phyloP scores from a whole-genome alignment of 2,113 vertebrate genomes.

The Phaethornis superciliosus region DNA sequence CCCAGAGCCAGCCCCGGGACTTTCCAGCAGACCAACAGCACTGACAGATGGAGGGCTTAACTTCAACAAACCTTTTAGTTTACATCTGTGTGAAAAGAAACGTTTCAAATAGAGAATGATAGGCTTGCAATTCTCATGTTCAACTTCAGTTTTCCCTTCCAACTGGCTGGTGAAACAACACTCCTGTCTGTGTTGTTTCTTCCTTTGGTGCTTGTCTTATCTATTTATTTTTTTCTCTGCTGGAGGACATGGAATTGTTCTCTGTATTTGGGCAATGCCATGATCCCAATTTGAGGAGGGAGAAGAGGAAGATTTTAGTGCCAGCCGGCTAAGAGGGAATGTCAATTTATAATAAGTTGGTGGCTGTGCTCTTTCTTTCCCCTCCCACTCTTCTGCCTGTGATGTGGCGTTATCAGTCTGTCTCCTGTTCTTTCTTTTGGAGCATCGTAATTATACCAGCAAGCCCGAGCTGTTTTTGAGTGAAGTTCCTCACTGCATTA shows the following conservation, averaged over 20 bases:
- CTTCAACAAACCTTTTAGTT: not conserved
- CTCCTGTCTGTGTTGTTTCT: not conserved
- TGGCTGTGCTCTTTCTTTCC: not conserved
- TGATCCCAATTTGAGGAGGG: not conserved
- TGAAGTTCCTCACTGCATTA: slow-evolving; percentile 61
- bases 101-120: not conserved
- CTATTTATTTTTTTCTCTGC: not conserved
- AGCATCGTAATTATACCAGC: not conserved
- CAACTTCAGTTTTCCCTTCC: not conserved
- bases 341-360: not conserved
- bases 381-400: not conserved
- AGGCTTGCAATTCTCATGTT: not conserved
- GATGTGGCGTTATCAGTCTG: not conserved
- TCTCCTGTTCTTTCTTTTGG: not conserved
- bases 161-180: not conserved
- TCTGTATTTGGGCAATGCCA: not conserved
- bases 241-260: not conserved
- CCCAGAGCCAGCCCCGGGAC: rapidly evolving
- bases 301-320: not conserved
- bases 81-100: not conserved
- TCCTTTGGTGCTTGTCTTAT: rapidly evolving
- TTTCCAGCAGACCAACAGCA: not conserved
- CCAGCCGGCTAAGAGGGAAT: not conserved
- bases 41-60: not conserved
- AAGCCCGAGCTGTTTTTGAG: not conserved